Conservation (phyloP, 2,797 vertebrate species). For the Nyctibius grandis region DNA sequence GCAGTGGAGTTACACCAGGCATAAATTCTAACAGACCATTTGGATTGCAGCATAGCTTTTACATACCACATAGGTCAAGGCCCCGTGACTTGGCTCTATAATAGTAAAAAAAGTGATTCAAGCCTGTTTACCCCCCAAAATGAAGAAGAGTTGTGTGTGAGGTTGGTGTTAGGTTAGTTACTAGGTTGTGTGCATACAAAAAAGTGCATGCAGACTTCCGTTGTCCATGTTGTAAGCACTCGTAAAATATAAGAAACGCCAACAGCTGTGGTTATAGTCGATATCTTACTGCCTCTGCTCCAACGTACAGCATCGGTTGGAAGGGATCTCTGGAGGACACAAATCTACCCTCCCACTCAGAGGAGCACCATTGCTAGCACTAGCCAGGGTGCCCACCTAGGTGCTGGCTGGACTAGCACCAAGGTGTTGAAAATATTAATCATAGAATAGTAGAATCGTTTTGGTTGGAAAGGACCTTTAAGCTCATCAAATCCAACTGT, state of each 20-base stretch:
- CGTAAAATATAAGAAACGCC: neutral
- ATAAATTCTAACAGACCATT: neutral
- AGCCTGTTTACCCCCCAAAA: neutral
- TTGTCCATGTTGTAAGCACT: neutral
- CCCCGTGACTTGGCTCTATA: neutral
- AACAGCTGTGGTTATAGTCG: neutral
- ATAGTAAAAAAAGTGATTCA: neutral
- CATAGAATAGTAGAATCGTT: too few species aligned
- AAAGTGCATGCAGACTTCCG: neutral
- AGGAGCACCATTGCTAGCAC: neutral
- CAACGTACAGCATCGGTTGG: rapidly evolving
- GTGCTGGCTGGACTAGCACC: neutral
- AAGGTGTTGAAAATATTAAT: neutral
- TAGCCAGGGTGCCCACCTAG: neutral
- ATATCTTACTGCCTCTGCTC: neutral
- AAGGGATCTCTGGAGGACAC: neutral
- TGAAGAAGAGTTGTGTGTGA: neutral
- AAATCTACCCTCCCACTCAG: neutral
- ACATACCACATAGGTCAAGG: rapidly evolving
- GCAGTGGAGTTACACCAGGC: neutral
- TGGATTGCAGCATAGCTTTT: neutral
- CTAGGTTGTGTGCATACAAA: neutral
- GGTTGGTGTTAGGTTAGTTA: neutral
- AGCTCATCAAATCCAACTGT: too few species aligned
- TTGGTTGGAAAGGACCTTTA: too few species aligned